Base-by-base conservation (phyloP, 2,113 vertebrate genomes). In the Plestiodon gilberti region DNA sequence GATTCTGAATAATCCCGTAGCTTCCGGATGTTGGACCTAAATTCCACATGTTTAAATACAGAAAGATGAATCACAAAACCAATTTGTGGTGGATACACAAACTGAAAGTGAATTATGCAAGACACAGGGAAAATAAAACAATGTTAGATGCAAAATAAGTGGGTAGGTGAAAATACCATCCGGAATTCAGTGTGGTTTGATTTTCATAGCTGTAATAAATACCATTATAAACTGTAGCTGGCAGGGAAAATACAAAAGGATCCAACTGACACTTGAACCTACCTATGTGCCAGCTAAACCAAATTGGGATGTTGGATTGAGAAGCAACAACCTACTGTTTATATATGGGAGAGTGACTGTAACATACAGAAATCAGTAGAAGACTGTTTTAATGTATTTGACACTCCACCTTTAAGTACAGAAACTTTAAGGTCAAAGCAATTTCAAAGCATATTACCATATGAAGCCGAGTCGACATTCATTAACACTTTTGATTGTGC, bases 1-100 rank as follows among this genome's bases (percentile, higher is more conserved):
- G 78, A 61, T 90, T 85, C 88, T 83, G 89, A 69, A 85, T 83
- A 59, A 62, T 48, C 78, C 87, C 87, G 90, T 89, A 86, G 82
- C 82, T 73, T 94, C 79, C 87, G 89, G 87, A 88, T 81, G 35
- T 73, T 89, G 93, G 92, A 91, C 89, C 89, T 85, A 92, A 89
- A 93, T 93, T 94, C 94, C 89, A 93, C 89, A 30, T 59, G 22
- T 73, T 83, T 82, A 67, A 93, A 85, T 90, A 92, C 92, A 88
- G 88, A 95, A 92, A 94, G 89, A 89, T 59, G 88, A 91, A 88
- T 86, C 87, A 67, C 61, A 82, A 91, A 90, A 73, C 91, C 89
- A 91, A 93, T 81, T 48, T 91, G 93, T 91, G 90, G 38, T 33
- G 43, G 35, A 65, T 75, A 78, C 33, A 57, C 73, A 35, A 83